Evolutionary conservation across 2,797 vertebrate species (phyloP).

Genomic region (Loris lydekkerianus): DNA sequence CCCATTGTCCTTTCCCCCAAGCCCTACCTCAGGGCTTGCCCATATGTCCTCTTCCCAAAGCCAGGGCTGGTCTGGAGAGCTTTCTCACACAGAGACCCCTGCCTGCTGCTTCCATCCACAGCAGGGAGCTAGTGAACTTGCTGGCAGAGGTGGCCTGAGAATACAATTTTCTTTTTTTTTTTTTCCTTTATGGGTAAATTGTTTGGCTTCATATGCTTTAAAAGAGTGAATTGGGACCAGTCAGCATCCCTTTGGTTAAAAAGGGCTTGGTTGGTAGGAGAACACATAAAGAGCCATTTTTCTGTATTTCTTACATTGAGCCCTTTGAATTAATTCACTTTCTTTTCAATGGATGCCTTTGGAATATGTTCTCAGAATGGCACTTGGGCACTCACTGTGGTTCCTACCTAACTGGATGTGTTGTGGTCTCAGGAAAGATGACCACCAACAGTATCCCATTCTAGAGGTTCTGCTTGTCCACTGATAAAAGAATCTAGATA

Average conservation of each 20-base stretch:
- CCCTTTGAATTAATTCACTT: conserved; percentile 28
- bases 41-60: background rate
- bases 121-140: background rate
- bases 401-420: background rate
- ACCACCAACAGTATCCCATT: background rate
- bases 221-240: background rate
- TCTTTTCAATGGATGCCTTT: conserved; percentile 28
- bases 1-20: rapidly evolving
- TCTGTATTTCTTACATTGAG: background rate
- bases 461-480: background rate
- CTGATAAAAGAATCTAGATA: background rate
- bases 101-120: background rate
- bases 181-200: conserved; percentile 56
- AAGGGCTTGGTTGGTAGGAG: background rate
- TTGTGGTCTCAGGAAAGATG: background rate
- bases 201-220: conserved; percentile 39
- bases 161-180: background rate
- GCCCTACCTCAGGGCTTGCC: background rate
- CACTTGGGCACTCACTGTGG: background rate
- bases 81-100: background rate
- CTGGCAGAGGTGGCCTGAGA: background rate
- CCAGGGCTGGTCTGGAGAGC: background rate
- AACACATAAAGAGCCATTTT: conserved; percentile 39
- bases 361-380: conserved; percentile 3
- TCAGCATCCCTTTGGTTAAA: conserved; percentile 43